A percentile compares a stretch with the other conserved stretches of the same genome.
These are phyloP conservation scores for Trichoplax adhaerens DNA, from an alignment of 37 sponge, comb jelly and placozoan species.

Conservation along the genomic window DNA sequence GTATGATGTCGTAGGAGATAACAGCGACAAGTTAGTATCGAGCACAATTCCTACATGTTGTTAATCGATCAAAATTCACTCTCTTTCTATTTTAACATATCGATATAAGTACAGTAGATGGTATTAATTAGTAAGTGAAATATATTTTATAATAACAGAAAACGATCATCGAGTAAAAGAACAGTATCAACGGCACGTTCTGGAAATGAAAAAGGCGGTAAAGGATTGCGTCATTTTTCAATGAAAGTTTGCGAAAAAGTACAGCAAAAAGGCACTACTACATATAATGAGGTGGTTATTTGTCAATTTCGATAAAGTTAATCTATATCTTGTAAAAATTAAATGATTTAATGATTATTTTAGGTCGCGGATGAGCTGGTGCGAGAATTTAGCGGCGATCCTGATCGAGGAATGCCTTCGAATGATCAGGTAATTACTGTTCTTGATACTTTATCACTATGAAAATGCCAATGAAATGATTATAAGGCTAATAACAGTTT, in stretches of 20 bases:
- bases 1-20: no score
- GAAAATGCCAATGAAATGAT: background rate
- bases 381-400: slow-evolving; percentile 40
- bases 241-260: slow-evolving; percentile 95
- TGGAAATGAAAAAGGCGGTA: slow-evolving; percentile 22
- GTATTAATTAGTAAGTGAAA: no score
- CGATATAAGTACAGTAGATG: no score
- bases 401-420: background rate
- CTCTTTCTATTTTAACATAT: no score
- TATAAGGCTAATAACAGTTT: background rate
- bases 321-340: background rate
- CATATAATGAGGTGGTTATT: slow-evolving; percentile 69
- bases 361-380: slow-evolving; percentile 97
- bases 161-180: no score
- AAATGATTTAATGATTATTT: background rate
- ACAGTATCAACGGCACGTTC: no score
- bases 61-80: no score
- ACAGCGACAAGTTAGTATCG: no score
- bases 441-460: background rate
- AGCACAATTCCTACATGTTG: no score
- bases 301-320: background rate
- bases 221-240: slow-evolving; percentile 83
- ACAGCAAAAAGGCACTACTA: slow-evolving; percentile 67
- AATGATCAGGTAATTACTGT: background rate
- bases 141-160: no score